Conservation (phyloP, 1,140 invertebrate species). For the Drosophila ercepeae region DNA sequence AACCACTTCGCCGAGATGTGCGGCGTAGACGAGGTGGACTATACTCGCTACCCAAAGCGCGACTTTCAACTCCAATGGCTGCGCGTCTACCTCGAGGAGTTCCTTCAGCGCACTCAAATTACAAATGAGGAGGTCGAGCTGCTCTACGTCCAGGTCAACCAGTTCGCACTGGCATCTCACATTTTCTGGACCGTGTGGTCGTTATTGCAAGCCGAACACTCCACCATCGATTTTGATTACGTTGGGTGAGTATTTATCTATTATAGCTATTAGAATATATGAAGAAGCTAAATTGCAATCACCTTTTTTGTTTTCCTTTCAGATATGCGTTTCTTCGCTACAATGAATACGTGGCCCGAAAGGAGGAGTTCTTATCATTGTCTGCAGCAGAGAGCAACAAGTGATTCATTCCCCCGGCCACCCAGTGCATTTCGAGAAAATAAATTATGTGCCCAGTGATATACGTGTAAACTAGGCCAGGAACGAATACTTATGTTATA, state of each 20-base stretch:
- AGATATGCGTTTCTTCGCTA: slow-evolving; percentile 89
- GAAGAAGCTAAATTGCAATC: too few species aligned
- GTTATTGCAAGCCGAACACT: slow-evolving; percentile 95
- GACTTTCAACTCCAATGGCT: slow-evolving; percentile 94
- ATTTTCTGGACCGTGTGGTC: slow-evolving; percentile 98
- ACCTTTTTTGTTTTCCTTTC: slow-evolving; percentile 37
- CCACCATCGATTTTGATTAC: slow-evolving; percentile 97
- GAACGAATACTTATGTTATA: slow-evolving; percentile 44
- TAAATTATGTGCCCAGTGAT: slow-evolving; percentile 47
- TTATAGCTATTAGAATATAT: too few species aligned
- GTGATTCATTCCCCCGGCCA: slow-evolving; percentile 48
- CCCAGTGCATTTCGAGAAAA: slow-evolving; percentile 6
- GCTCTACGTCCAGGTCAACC: slow-evolving; percentile 91
- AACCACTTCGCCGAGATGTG: slow-evolving; percentile 99
- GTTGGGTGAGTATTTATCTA: slow-evolving; percentile 90
- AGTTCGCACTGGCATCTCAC: slow-evolving; percentile 92
- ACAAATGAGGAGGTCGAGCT: slow-evolving; percentile 87
- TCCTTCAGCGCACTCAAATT: slow-evolving; percentile 84
- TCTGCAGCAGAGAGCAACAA: slow-evolving; percentile 68
- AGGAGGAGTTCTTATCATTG: slow-evolving; percentile 80
- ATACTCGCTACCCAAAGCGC: slow-evolving; percentile 90
- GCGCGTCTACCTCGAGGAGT: slow-evolving; percentile 89
- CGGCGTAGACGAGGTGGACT: slow-evolving; percentile 92
- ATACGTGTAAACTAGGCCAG: slow-evolving; percentile 67
- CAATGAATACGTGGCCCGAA: slow-evolving; percentile 87